Evolutionary conservation across 1,140 invertebrate genomes (phyloP).

Genomic region (Caenorhabditis briggsae): DNA sequence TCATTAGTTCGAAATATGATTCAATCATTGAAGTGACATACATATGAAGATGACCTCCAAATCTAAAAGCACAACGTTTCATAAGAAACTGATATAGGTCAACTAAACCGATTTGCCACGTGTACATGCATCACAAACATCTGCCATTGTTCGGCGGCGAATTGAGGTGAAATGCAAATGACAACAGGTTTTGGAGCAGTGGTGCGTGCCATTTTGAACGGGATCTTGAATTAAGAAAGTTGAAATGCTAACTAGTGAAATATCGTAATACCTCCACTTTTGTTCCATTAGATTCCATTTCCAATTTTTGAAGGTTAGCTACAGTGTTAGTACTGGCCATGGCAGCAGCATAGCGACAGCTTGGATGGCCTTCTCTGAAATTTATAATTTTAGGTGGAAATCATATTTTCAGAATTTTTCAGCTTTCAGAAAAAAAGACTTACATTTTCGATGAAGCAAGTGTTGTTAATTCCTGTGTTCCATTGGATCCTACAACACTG

Average conservation of each 20-base stretch:
- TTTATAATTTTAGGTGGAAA: too few species aligned
- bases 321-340: slow-evolving; percentile 24
- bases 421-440: neutral
- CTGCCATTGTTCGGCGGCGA: slow-evolving; percentile 61
- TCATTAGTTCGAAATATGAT: slow-evolving; percentile 51
- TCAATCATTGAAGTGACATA: slow-evolving; percentile 54
- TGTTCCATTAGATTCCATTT: slow-evolving; percentile 31
- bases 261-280: slow-evolving; percentile 5
- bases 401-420: neutral
- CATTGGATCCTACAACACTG: slow-evolving; percentile 13
- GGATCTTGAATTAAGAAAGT: neutral
- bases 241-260: neutral
- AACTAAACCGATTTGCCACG: slow-evolving; percentile 12
- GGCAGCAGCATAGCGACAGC: slow-evolving; percentile 14
- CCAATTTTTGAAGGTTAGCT: neutral
- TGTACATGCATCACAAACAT: slow-evolving; percentile 48
- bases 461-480: neutral
- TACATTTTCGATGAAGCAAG: neutral
- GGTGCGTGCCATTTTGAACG: slow-evolving; percentile 33
- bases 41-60: slow-evolving; percentile 50
- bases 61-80: slow-evolving; percentile 15
- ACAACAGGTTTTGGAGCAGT: slow-evolving; percentile 47
- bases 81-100: neutral
- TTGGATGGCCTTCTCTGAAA: slow-evolving; percentile 39
- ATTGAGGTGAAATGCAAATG: slow-evolving; percentile 59